These are phyloP conservation scores for Xanthia icteritia DNA, from an alignment of 2,888 invertebrate genomes.

Conservation along the genomic window DNA sequence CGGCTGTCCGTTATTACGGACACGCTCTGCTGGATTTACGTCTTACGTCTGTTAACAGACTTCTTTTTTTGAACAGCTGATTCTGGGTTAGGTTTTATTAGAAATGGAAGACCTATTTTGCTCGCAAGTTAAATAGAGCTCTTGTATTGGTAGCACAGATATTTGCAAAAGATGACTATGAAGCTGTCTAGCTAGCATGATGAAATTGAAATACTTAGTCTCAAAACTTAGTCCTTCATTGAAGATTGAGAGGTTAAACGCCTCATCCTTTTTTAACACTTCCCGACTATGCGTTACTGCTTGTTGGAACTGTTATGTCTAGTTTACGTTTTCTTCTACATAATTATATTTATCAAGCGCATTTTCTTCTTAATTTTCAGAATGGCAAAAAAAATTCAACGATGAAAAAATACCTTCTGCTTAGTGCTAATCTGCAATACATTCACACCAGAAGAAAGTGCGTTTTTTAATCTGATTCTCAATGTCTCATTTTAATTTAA, in stretches of 20 bases:
- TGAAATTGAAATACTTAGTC: neutral
- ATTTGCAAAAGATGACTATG: neutral
- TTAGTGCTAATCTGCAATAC: conserved; percentile 1
- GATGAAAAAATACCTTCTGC: too few species aligned
- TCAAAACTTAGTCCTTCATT: neutral
- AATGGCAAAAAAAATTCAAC: too few species aligned
- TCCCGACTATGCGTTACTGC: too few species aligned
- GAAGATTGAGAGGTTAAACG: too few species aligned
- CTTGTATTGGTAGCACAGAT: neutral
- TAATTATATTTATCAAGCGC: neutral
- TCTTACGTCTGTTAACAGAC: conserved; percentile 35
- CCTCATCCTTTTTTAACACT: neutral
- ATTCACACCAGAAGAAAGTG: neutral
- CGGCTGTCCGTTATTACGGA: conserved; percentile 65
- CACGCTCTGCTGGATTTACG: conserved; percentile 59
- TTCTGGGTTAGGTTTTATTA: conserved; percentile 28
- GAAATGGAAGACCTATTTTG: neutral
- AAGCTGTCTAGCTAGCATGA: neutral
- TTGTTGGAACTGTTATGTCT: neutral
- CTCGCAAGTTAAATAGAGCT: neutral
- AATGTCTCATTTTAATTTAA: conserved; percentile 71
- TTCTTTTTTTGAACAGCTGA: conserved; percentile 49
- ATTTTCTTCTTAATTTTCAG: neutral
- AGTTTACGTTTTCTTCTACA: neutral
- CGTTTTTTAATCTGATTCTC: conserved; percentile 5